Conservation (phyloP, 1,140 invertebrate species). For the Euwallacea fornicatus region DNA sequence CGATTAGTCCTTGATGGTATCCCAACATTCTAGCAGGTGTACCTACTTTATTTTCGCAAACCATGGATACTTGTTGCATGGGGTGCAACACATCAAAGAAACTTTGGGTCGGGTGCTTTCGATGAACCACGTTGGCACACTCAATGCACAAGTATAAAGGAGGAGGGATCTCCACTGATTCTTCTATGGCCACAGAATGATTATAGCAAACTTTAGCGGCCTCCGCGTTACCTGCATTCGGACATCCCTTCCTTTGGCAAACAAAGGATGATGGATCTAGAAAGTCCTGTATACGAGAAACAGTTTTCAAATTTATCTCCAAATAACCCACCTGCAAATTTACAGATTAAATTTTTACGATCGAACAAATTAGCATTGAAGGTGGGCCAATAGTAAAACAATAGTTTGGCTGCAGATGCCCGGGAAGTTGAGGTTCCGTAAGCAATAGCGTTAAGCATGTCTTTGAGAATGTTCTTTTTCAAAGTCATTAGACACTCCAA, state of each 20-base stretch:
- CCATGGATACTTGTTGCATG: slow-evolving; percentile 90
- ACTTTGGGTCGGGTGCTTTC: slow-evolving; percentile 80
- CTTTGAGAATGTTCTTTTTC: slow-evolving; percentile 86
- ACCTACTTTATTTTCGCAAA: slow-evolving; percentile 94
- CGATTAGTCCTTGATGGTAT: neutral
- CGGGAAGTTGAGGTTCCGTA: slow-evolving; percentile 92
- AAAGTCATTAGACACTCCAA: slow-evolving; percentile 93
- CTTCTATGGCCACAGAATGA: slow-evolving; percentile 81
- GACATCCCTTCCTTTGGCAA: slow-evolving; percentile 84
- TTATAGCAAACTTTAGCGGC: slow-evolving; percentile 91
- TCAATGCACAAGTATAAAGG: slow-evolving; percentile 95
- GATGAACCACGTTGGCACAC: slow-evolving; percentile 90
- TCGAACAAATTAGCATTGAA: slow-evolving; percentile 94
- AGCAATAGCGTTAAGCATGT: slow-evolving; percentile 94
- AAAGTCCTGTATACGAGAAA: neutral
- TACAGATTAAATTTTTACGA: slow-evolving; percentile 83
- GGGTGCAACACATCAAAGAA: slow-evolving; percentile 92
- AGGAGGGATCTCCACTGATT: slow-evolving; percentile 83
- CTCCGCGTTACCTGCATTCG: slow-evolving; percentile 79
- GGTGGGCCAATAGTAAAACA: slow-evolving; percentile 99
- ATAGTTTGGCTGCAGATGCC: slow-evolving; percentile 89
- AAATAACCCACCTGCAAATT: slow-evolving; percentile 74
- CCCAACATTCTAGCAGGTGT: slow-evolving; percentile 8
- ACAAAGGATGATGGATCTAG: slow-evolving; percentile 70
- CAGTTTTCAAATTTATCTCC: neutral